These are phyloP conservation scores for Anabas testudineus DNA, from an alignment of 2,797 vertebrate genomes.

Conservation along the genomic window DNA sequence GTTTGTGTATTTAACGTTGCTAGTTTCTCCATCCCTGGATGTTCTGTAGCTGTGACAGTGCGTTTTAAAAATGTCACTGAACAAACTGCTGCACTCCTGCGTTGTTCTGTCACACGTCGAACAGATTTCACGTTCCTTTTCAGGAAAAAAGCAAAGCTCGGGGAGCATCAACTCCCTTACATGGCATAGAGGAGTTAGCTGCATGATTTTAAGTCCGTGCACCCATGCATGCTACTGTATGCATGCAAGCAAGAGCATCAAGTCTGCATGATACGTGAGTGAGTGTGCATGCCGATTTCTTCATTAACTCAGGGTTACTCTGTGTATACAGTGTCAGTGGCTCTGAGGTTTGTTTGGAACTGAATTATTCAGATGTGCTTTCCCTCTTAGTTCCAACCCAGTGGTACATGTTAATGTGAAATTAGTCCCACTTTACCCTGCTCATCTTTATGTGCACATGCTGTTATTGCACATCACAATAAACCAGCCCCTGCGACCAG, in stretches of 20 bases:
- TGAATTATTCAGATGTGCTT: conserved; percentile 75
- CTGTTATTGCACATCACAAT: conserved; percentile 46
- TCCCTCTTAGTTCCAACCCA: conserved; percentile 70
- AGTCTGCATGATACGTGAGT: conserved; percentile 23
- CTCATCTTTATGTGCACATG: conserved; percentile 55
- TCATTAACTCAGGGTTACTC: conserved; percentile 59
- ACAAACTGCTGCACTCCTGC: conserved; percentile 30
- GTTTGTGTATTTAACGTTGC: conserved; percentile 3
- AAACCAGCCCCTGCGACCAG: conserved; percentile 42
- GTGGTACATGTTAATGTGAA: conserved; percentile 73
- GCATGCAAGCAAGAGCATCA: conserved; percentile 35
- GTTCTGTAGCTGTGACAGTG: conserved; percentile 27
- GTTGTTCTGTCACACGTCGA: conserved; percentile 36
- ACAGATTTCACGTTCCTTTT: conserved; percentile 29
- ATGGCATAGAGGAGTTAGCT: conserved; percentile 11
- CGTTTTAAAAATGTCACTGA: conserved; percentile 52
- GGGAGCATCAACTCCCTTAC: too few relatives aligned
- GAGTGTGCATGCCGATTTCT: conserved; percentile 39
- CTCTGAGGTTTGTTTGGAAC: conserved; percentile 56
- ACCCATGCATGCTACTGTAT: conserved; percentile 44
- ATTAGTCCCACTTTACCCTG: conserved; percentile 70
- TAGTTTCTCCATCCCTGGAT: not conserved
- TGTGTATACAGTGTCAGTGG: conserved; percentile 44
- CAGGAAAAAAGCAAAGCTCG: conserved; percentile 19
- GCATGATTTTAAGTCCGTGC: conserved; percentile 39